phyloP scores from a whole-genome alignment of 2,113 vertebrate species.

The Aspidoscelis tigris region DNA sequence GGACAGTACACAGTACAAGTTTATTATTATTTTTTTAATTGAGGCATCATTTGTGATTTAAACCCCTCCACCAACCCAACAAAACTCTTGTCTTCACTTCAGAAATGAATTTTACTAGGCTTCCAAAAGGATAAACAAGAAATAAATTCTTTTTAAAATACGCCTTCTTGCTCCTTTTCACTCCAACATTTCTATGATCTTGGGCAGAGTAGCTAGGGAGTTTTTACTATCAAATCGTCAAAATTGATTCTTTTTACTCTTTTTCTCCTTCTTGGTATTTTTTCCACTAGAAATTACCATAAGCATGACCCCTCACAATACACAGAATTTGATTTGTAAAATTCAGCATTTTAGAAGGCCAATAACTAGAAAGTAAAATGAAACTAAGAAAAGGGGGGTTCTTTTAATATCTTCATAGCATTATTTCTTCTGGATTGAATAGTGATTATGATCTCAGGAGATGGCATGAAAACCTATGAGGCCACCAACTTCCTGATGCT shows the following conservation, averaged over 20 bases:
- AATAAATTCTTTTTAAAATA: conserved; percentile 59
- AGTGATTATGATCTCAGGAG: not conserved
- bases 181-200: conserved; percentile 48
- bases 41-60: conserved; percentile 40
- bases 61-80: conserved; percentile 23
- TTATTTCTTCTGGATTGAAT: not conserved
- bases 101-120: conserved; percentile 54
- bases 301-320: not conserved
- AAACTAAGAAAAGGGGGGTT: not conserved
- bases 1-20: conserved; percentile 25
- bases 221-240: conserved; percentile 44
- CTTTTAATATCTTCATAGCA: too few species aligned
- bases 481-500: too few species aligned
- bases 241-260: not conserved
- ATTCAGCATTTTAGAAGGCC: not conserved
- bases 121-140: conserved; percentile 63
- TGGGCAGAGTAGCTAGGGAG: conserved; percentile 54
- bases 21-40: conserved; percentile 36
- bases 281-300: not conserved
- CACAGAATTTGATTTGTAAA: not conserved
- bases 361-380: not conserved
- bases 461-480: too few species aligned
- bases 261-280: not conserved
- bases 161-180: conserved; percentile 55
- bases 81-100: conserved; percentile 43